Percentiles rank a stretch among this genome's conserved stretches.
These are phyloP conservation scores for Drosophila pullipes DNA, from an alignment of 2,888 invertebrate species.

Conservation along the genomic window DNA sequence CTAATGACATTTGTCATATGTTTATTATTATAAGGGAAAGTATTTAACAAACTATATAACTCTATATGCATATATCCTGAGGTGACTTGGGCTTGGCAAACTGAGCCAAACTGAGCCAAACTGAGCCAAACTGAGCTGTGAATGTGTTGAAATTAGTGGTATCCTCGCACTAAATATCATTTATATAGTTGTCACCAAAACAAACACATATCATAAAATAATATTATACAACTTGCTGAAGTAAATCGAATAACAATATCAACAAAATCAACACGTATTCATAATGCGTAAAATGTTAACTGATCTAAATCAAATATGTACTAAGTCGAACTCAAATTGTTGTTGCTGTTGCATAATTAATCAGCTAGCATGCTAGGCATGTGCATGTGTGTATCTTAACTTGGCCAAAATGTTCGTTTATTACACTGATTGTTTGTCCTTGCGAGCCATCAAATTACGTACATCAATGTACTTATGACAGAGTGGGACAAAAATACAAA, in stretches of 20 bases:
- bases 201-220: not conserved
- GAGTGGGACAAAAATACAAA: not conserved
- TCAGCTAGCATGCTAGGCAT: not conserved
- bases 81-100: too few relatives aligned
- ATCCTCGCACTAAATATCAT: not conserved
- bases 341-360: conserved; percentile 18
- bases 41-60: too few relatives aligned
- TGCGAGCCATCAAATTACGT: not conserved
- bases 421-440: conserved; percentile 25
- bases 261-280: not conserved
- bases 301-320: not conserved
- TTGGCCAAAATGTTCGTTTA: conserved; percentile 17
- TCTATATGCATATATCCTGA: too few relatives aligned
- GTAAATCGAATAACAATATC: not conserved
- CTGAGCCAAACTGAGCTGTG: too few relatives aligned
- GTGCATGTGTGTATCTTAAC: not conserved
- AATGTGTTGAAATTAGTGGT: not conserved
- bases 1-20: not conserved
- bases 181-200: not conserved
- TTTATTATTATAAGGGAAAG: too few relatives aligned
- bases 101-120: too few relatives aligned
- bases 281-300: not conserved
- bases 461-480: conserved; percentile 6
- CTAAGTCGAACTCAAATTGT: not conserved
- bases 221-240: not conserved